Percentiles rank a stretch among this genome's conserved stretches.
Conservation (phyloP, 2,797 vertebrate genomes). For the Liparis tanakae region DNA sequence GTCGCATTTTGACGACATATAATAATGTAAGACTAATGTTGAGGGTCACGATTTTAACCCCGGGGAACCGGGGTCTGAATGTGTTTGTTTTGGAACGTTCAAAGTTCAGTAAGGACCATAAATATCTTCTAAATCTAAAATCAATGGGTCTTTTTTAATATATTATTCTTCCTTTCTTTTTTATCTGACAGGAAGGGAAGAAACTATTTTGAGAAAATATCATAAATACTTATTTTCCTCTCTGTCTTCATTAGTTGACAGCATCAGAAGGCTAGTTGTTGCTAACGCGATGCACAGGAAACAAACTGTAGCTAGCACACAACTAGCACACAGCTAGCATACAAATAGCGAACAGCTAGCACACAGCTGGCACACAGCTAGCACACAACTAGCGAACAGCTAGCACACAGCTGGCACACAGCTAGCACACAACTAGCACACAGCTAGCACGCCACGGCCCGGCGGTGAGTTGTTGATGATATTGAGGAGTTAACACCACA, state of each 20-base stretch:
- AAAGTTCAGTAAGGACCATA: not conserved
- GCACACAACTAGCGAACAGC: not conserved
- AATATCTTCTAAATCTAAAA: not conserved
- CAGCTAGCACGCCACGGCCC: not conserved
- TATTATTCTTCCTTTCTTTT: not conserved
- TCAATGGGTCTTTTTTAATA: not conserved
- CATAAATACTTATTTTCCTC: not conserved
- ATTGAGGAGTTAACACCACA: not conserved
- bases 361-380: not conserved
- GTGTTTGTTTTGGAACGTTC: not conserved
- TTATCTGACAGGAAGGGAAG: not conserved
- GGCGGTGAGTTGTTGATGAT: not conserved
- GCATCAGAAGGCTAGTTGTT: not conserved
- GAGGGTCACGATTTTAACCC: not conserved
- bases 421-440: not conserved
- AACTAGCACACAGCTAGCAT: not conserved
- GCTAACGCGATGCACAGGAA: not conserved
- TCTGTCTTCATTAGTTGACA: not conserved
- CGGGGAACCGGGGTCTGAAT: not conserved
- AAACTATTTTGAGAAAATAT: not conserved
- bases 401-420: not conserved
- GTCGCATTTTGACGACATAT: constrained; percentile 16
- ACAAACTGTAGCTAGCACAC: not conserved
- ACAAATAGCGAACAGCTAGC: too few relatives aligned
- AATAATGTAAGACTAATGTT: not conserved